Base-by-base conservation (phyloP, 2,888 invertebrate species). In the Epinotia nisella region DNA sequence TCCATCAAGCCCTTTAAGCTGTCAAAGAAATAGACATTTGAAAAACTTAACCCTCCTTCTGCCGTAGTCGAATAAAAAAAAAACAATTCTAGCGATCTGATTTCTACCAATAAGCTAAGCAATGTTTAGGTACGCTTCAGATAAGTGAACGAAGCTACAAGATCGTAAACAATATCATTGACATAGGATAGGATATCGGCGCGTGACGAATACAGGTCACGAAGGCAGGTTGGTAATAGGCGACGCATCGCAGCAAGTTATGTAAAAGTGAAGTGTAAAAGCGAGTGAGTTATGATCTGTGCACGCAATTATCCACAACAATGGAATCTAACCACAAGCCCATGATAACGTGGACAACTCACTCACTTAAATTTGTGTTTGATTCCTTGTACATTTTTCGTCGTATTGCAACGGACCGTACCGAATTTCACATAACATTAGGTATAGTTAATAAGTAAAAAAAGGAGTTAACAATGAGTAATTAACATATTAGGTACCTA, bases 171-270 rank as follows among this genome's bases (percentile, higher is more conserved):
- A 41, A 13, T 41, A 41, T 41, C 41, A 13, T 41, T 41, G 3
- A 41, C 41, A 41, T 5, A n/a, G 15, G 45, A 45, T 15, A 45
- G 15, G 45, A 45, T n/a, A 45, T 5, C 4, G 45, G 45, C 45
- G 45, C 4, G 45, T 15, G 67, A 15, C 64, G 64, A 73, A 75
- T 75, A 75, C 62, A 56, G 56, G 35, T 17, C 29, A 29, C 5
- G 59, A 51, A 7, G 5, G 29, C 29, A 29, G 29, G 24, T 24
- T 45, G 62, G 62, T 51, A 24, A 56, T 29, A 35, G 49, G 66
- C 39, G 49, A 60, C 39, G 55, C 61, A 51, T 61, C 49, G 61
- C 56, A 21, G 51, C n/a, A 55, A 17, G 24, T 72, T 62, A 62
- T 58, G 58, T 51, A 58, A 72, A 58, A 56, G 56, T n/a, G n/a